Base-by-base conservation (phyloP, 2,113 vertebrate genomes). In the Zeus faber region DNA sequence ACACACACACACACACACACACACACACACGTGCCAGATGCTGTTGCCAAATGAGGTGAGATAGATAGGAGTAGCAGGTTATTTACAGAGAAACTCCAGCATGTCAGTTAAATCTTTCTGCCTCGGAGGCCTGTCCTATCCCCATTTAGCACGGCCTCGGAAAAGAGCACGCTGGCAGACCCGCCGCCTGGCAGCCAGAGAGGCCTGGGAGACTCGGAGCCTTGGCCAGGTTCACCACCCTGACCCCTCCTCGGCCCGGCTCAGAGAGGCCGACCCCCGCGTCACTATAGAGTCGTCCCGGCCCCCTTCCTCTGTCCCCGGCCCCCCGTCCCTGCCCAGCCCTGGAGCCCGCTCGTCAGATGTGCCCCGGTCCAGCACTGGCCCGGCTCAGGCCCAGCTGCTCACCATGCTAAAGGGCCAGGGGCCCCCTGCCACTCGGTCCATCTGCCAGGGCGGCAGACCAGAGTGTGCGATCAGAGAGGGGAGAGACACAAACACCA, bases 371-470 rank as follows among this genome's bases (percentile, higher is more conserved):
- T 73, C 77, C 76, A 70, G 73, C 74, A 10, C 70, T 74, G 82
- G 72, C 67, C 71, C 62, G 53, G 62, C 70, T 50, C 72, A 59
- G 54, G 75, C 72, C 84, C 86, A 85, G 85, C 84, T 86, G 82
- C 84, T 82, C 77, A 66, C 67, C 58, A 65, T 79, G 77, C 85
- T 84, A 82, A 83, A 87, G 79, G 80, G 76, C 85, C 84, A 79
- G 67, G 56, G 65, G 62, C 86, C 81, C 80, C 85, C 85, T 81
- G 79, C 85, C 79, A 84, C 73, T 72, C 60, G 14, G 59, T 72
- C 84, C 87, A 89, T 89, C 87, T 90, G 87, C 77, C 85, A 82
- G 75, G 4, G 61, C 74, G 58, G 61, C 76, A 78, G 72, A 81
- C 70, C 74, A 54, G 62, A 73, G 70, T 55, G 50, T 72, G 48